Conservation (phyloP, 2,888 invertebrate genomes). For the Andrena flavipes region DNA sequence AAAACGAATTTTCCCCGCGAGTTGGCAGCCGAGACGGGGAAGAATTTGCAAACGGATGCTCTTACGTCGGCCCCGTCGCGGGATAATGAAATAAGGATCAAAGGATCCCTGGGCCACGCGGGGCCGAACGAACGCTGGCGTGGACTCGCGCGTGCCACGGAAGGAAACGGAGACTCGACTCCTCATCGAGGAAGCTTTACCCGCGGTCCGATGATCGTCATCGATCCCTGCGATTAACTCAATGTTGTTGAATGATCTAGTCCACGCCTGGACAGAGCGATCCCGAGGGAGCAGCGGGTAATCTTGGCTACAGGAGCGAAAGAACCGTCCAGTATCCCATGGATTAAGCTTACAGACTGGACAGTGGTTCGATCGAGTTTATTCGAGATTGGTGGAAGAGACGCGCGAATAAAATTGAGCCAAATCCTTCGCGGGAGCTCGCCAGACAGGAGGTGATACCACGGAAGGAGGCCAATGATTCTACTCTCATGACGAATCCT, state of each 20-base stretch:
- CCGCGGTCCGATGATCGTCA: constrained; percentile 22
- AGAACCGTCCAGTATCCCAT: neutral
- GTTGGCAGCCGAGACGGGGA: constrained; percentile 79
- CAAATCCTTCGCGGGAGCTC: constrained; percentile 29
- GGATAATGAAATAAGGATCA: constrained; percentile 85
- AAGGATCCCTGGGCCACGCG: constrained; percentile 71
- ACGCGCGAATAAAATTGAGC: constrained; percentile 33
- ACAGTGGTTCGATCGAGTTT: neutral
- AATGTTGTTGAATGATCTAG: neutral
- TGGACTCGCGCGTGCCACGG: constrained; percentile 54
- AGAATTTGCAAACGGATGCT: constrained; percentile 83
- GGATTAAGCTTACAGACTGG: neutral
- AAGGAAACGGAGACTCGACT: constrained; percentile 13
- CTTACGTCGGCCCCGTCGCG: constrained; percentile 70
- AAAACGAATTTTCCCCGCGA: constrained; percentile 83
- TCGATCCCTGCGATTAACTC: neutral
- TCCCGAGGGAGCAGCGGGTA: too few relatives aligned
- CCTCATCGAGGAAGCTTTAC: neutral
- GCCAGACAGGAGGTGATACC: constrained; percentile 53
- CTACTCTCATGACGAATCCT: constrained; percentile 83
- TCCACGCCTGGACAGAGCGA: neutral
- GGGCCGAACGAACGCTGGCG: constrained; percentile 37
- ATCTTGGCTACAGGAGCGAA: neutral
- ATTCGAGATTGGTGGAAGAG: neutral
- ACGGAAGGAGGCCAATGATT: constrained; percentile 68